phyloP scores from a whole-genome alignment of 2,797 vertebrate species.

The Xiphorhynchus erythropygius region DNA sequence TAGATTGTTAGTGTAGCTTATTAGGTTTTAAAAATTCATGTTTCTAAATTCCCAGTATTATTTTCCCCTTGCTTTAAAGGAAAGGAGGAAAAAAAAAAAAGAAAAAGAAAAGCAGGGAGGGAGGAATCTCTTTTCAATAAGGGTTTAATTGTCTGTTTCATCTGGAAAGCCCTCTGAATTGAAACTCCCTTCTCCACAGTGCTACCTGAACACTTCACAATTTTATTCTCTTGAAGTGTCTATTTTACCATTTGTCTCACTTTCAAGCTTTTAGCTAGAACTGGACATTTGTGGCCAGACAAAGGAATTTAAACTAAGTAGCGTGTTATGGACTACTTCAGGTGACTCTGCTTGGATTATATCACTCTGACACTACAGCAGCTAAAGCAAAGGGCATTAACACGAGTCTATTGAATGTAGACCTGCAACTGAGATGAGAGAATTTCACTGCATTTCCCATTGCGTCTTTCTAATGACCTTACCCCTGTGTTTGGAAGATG shows the following conservation, averaged over 20 bases:
- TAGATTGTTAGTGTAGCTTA: conserved; percentile 53
- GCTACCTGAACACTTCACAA: not conserved
- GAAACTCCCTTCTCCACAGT: conserved; percentile 17
- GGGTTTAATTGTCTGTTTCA: conserved; percentile 39
- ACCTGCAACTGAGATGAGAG: not conserved
- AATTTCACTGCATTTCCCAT: not conserved
- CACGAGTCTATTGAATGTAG: not conserved
- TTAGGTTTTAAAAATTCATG: conserved; percentile 67
- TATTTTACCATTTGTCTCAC: conserved; percentile 14
- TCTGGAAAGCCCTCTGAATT: conserved; percentile 19
- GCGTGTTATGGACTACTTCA: not conserved
- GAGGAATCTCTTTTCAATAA: not conserved
- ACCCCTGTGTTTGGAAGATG: not conserved
- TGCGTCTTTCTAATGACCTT: not conserved
- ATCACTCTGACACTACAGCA: not conserved
- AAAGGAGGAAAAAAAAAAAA: not conserved
- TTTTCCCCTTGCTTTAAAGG: conserved; percentile 37
- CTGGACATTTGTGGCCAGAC: not conserved
- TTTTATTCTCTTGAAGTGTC: conserved; percentile 23
- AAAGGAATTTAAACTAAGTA: conserved; percentile 8
- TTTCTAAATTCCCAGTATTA: conserved; percentile 56
- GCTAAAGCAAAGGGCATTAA: not conserved
- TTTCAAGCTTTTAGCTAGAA: conserved; percentile 30
- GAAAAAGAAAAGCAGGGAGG: not conserved
- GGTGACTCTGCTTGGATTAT: not conserved